Evolutionary conservation across 53 echinoderm and acorn worm species (phyloP).

Genomic region (Mesocentrotus franciscanus): DNA sequence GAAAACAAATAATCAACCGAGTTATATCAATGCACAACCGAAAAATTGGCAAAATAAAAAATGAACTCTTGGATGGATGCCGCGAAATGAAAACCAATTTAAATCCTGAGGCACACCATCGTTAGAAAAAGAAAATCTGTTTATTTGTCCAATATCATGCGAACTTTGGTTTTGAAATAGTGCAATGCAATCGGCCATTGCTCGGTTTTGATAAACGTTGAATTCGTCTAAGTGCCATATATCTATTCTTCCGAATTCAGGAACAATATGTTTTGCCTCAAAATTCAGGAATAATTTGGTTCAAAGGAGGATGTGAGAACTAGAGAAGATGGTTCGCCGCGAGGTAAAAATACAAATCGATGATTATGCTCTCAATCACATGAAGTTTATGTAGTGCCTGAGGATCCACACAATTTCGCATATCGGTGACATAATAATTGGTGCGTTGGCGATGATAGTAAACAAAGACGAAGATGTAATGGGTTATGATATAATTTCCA

Average conservation of each 20-base stretch:
- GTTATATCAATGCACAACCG: conserved; percentile 24
- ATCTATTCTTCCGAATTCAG: not conserved
- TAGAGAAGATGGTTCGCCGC: not conserved
- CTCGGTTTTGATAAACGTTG: not conserved
- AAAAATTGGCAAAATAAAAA: not conserved
- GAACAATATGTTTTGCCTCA: not conserved
- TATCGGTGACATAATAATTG: not conserved
- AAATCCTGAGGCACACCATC: not conserved
- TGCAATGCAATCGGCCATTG: not conserved
- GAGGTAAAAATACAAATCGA: not conserved
- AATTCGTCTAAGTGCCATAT: not conserved
- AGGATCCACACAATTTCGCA: too few species aligned
- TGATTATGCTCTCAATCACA: not conserved
- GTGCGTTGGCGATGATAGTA: not conserved
- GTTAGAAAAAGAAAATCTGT: not conserved
- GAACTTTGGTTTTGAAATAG: not conserved
- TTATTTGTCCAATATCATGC: not conserved
- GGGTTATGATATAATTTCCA: too few species aligned
- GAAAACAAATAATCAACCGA: conserved; percentile 19
- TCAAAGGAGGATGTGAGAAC: not conserved
- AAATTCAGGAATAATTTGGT: not conserved
- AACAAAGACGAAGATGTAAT: too few species aligned
- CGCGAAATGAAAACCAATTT: conserved; percentile 6
- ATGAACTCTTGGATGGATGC: not conserved
- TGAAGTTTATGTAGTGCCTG: not conserved